phyloP scores from a whole-genome alignment of 1,140 invertebrate genomes.

The Calliphora vicina region DNA sequence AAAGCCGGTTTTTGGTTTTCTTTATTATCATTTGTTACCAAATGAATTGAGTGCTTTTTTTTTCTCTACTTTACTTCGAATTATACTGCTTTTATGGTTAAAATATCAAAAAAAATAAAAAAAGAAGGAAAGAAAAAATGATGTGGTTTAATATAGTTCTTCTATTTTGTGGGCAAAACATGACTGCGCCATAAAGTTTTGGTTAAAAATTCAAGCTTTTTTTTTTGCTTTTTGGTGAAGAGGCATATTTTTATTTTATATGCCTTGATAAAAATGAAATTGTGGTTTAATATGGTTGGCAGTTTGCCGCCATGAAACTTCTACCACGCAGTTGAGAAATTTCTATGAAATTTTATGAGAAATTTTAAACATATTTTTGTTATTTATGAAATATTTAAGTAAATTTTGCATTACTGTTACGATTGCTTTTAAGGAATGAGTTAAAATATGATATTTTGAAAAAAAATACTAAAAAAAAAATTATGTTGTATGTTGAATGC shows the following conservation, averaged over 20 bases:
- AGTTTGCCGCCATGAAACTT: not conserved
- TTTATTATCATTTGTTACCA: not conserved
- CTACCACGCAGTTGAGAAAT: no score
- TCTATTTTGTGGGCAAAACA: not conserved
- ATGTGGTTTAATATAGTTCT: no score
- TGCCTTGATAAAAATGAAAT: no score
- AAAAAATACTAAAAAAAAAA: no score
- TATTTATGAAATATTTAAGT: no score
- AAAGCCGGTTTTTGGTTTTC: not conserved
- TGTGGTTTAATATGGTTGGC: not conserved
- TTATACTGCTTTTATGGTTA: not conserved
- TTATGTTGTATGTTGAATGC: no score
- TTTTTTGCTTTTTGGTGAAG: not conserved
- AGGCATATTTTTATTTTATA: no score
- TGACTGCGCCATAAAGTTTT: not conserved
- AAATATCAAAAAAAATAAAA: not conserved
- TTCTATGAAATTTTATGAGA: no score
- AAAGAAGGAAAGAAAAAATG: not conserved
- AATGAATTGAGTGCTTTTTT: conserved; percentile 4
- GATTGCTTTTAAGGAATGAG: no score
- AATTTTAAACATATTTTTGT: not conserved
- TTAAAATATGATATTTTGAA: no score
- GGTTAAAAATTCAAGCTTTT: not conserved
- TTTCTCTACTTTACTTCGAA: not conserved
- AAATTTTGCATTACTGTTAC: no score